Evolutionary conservation across 2,888 invertebrate species (phyloP).

Genomic region (Gari tellinella): DNA sequence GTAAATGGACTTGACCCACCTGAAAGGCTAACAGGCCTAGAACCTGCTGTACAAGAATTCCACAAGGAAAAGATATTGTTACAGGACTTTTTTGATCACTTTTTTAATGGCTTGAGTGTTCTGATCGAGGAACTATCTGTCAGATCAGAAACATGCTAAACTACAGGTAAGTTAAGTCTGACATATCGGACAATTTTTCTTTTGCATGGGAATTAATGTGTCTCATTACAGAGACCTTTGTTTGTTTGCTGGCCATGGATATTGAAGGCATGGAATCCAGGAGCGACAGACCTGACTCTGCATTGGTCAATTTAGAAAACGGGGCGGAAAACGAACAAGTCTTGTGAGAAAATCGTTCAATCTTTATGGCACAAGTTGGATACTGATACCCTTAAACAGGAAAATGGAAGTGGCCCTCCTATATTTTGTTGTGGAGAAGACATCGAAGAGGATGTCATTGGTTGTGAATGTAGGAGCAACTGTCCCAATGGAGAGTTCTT

Average conservation of each 20-base stretch:
- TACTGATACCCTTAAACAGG: slow-evolving; percentile 9
- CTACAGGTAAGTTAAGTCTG: slow-evolving; percentile 31
- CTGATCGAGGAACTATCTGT: slow-evolving; percentile 27
- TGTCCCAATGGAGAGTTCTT: slow-evolving; percentile 35
- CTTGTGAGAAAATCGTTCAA: not conserved
- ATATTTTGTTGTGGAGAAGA: slow-evolving; percentile 33
- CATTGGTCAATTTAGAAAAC: too few species aligned
- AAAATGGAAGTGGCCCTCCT: not conserved
- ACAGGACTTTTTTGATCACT: slow-evolving; percentile 43
- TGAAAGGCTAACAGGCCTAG: slow-evolving; percentile 39
- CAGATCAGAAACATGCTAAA: slow-evolving; percentile 44
- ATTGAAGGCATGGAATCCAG: too few species aligned
- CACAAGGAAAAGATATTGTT: slow-evolving; percentile 49
- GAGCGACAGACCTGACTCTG: too few species aligned
- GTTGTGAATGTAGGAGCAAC: slow-evolving; percentile 18
- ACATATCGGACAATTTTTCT: slow-evolving; percentile 38
- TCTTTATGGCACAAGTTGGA: slow-evolving; percentile 26
- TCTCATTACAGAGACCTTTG: not conserved
- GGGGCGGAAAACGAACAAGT: too few species aligned
- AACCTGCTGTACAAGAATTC: slow-evolving; percentile 54
- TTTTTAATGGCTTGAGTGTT: slow-evolving; percentile 38
- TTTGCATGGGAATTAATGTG: slow-evolving; percentile 52
- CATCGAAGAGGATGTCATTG: slow-evolving; percentile 15
- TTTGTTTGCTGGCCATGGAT: too few species aligned
- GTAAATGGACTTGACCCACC: slow-evolving; percentile 20